Evolutionary conservation across 2,888 invertebrate genomes (phyloP).

Genomic region (Drosophila nigritarsus): DNA sequence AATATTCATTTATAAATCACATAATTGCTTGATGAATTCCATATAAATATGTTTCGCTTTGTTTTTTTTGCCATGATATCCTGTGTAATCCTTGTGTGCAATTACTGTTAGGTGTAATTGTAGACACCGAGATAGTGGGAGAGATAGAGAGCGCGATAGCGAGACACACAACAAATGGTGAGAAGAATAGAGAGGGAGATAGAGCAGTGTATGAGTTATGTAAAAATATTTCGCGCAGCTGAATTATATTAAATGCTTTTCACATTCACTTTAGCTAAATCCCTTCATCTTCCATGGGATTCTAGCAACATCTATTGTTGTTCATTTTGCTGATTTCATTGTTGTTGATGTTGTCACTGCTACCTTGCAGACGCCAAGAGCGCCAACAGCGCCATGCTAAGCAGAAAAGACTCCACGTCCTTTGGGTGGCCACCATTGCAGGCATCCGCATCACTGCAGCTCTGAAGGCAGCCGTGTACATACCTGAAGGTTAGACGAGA

Average conservation of each 20-base stretch:
- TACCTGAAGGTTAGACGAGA: constrained; percentile 87
- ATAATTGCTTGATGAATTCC: constrained; percentile 82
- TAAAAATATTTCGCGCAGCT: constrained; percentile 57
- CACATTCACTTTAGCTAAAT: constrained; percentile 51
- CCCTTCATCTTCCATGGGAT: constrained; percentile 28
- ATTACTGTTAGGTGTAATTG: constrained; percentile 62
- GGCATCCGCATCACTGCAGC: constrained; percentile 96
- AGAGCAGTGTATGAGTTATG: constrained; percentile 37
- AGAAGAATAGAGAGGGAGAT: constrained; percentile 6
- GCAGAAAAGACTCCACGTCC: constrained; percentile 49
- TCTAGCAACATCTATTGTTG: constrained; percentile 15
- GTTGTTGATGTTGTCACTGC: constrained; percentile 52
- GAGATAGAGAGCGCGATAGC: constrained; percentile 32
- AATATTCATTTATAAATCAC: constrained; percentile 79
- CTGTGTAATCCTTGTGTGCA: constrained; percentile 59
- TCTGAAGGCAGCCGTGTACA: constrained; percentile 96
- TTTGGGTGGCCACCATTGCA: constrained; percentile 87
- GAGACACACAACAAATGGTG: constrained; percentile 22
- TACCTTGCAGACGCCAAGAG: constrained; percentile 59
- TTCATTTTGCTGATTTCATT: constrained; percentile 12
- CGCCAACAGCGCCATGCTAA: constrained; percentile 50
- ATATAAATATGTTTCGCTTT: constrained; percentile 58
- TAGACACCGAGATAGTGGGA: constrained; percentile 60
- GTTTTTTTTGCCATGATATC: constrained; percentile 27
- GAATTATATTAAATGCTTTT: constrained; percentile 69